Evolutionary conservation across 30 jellyfish, hydroid and myxozoan species (phyloP).

Genomic region (Aurelia sp.): DNA sequence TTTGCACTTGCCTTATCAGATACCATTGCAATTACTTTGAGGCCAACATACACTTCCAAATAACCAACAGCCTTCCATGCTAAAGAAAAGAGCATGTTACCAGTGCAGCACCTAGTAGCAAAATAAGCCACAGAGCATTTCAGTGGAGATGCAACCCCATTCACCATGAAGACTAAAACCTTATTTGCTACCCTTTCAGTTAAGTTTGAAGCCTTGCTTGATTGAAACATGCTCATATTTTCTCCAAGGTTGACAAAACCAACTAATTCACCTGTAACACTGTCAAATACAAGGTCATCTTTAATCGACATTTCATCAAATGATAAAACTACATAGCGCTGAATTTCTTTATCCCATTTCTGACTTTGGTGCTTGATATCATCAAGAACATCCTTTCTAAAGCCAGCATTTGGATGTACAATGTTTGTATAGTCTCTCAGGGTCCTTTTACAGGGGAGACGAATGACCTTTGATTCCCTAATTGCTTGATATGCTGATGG

Average conservation of each 20-base stretch:
- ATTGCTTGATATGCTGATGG: constrained; percentile 64
- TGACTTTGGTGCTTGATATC: constrained; percentile 36
- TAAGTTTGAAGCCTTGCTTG: neutral
- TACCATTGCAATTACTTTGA: constrained; percentile 20
- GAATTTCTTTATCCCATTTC: constrained; percentile 24
- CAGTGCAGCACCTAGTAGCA: neutral
- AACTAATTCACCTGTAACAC: constrained; percentile 18
- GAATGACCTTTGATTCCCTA: constrained; percentile 40
- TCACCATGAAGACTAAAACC: constrained; percentile 11
- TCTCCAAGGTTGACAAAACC: constrained; percentile 65
- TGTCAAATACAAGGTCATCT: constrained; percentile 41
- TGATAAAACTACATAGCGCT: constrained; percentile 25
- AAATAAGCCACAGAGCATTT: neutral
- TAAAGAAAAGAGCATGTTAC: constrained; percentile 11
- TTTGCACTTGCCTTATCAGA: constrained; percentile 36
- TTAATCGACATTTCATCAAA: constrained; percentile 56
- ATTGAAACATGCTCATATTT: constrained; percentile 14
- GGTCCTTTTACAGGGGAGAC: constrained; percentile 38
- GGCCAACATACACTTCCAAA: neutral
- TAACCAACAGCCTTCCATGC: constrained; percentile 29
- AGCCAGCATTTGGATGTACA: constrained; percentile 62
- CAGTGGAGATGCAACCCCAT: constrained; percentile 16
- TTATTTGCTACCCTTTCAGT: constrained; percentile 11
- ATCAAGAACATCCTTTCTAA: constrained; percentile 40
- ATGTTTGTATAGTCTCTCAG: constrained; percentile 38